These are phyloP conservation scores for Lepidochrysops patricia DNA, from an alignment of 2,888 invertebrate species.

Conservation along the genomic window DNA sequence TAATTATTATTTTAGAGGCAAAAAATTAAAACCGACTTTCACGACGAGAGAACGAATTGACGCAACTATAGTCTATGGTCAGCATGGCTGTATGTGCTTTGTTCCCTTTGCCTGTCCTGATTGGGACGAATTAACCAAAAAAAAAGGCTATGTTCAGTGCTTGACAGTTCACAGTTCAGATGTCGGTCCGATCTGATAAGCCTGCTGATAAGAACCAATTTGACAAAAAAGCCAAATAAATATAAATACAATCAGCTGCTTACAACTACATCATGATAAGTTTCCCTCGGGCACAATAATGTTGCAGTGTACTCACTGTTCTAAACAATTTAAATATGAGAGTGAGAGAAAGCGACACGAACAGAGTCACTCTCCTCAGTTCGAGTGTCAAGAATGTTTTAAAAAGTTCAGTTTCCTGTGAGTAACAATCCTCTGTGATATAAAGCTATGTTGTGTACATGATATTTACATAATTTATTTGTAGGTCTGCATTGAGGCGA, in stretches of 20 bases:
- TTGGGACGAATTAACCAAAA: too few species aligned
- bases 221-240: background rate
- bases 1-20: too few species aligned
- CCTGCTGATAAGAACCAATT: background rate
- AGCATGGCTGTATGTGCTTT: too few species aligned
- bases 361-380: slow-evolving; percentile 52
- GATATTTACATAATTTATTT: slow-evolving; percentile 18
- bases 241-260: background rate
- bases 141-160: background rate
- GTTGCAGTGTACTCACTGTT: slow-evolving; percentile 43
- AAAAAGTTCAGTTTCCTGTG: slow-evolving; percentile 66
- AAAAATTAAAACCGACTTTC: too few species aligned
- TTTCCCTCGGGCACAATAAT: slow-evolving; percentile 17
- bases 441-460: slow-evolving; percentile 9
- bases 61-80: too few species aligned
- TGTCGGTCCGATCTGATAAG: too few species aligned
- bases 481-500: slow-evolving; percentile 54
- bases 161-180: too few species aligned
- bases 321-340: slow-evolving; percentile 54
- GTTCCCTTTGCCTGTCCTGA: too few species aligned
- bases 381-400: slow-evolving; percentile 52
- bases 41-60: too few species aligned
- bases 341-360: slow-evolving; percentile 62
- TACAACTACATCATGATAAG: background rate
- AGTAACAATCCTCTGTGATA: slow-evolving; percentile 28